phyloP scores from a whole-genome alignment of 2,888 invertebrate genomes.

The Emmelina monodactyla region DNA sequence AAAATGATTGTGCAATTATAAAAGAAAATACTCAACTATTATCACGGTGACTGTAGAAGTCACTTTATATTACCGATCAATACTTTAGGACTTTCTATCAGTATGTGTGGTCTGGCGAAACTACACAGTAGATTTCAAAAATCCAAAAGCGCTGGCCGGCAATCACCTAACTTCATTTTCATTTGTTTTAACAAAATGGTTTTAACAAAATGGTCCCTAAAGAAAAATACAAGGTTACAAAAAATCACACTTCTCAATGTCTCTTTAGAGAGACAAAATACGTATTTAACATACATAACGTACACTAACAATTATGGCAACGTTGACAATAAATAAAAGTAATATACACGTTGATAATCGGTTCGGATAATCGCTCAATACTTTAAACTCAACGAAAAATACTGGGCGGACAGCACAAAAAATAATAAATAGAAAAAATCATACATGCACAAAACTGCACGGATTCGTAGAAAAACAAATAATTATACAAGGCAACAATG shows the following conservation, averaged over 20 bases:
- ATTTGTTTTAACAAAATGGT: conserved; percentile 6
- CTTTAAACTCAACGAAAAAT: conserved; percentile 28
- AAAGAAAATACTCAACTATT: conserved; percentile 51
- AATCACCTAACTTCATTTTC: conserved; percentile 34
- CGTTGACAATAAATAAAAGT: conserved; percentile 60
- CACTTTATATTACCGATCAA: conserved; percentile 20
- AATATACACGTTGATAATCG: conserved; percentile 47
- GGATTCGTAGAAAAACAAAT: conserved; percentile 44
- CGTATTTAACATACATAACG: conserved; percentile 56
- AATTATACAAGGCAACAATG: conserved; percentile 63
- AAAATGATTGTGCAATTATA: conserved; percentile 57
- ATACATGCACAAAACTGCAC: conserved; percentile 41
- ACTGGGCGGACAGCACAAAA: conserved; percentile 43
- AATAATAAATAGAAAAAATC: conserved; percentile 40
- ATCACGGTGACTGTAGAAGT: conserved; percentile 39
- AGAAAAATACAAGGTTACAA: conserved; percentile 49
- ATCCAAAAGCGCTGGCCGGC: conserved; percentile 23
- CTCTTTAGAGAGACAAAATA: conserved; percentile 48
- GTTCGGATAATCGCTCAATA: conserved; percentile 21
- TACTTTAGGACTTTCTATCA: conserved; percentile 19
- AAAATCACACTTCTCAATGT: conserved; percentile 50
- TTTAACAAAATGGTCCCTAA: conserved; percentile 62
- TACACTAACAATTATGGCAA: conserved; percentile 66
- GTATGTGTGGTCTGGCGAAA: conserved; percentile 42
- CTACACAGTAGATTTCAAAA: conserved; percentile 23